phyloP scores from a whole-genome alignment of 2,797 vertebrate species.

The Botia kubotai region DNA sequence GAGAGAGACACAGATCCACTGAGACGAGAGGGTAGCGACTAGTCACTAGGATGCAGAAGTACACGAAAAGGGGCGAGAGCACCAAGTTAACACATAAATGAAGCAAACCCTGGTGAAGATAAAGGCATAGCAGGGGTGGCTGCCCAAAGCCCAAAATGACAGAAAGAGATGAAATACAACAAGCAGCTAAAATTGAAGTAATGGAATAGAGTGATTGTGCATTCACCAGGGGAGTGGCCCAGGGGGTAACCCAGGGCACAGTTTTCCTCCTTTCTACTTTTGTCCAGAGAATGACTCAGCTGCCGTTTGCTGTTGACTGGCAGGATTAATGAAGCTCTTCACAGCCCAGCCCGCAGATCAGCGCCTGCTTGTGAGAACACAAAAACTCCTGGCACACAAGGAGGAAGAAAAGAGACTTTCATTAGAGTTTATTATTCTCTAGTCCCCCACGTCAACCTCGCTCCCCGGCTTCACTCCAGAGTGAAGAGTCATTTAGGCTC shows the following conservation, averaged over 20 bases:
- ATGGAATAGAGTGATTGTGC: conserved; percentile 58
- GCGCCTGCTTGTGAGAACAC: conserved; percentile 68
- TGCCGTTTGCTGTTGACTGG: conserved; percentile 67
- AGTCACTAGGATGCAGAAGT: neutral
- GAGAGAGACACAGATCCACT: conserved; percentile 16
- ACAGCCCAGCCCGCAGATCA: conserved; percentile 61
- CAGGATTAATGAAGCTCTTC: conserved; percentile 68
- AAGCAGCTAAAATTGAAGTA: conserved; percentile 22
- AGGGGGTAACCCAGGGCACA: conserved; percentile 49
- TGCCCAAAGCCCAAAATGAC: neutral
- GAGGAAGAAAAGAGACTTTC: conserved; percentile 63
- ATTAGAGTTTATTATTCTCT: conserved; percentile 69
- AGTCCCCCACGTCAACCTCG: conserved; percentile 58
- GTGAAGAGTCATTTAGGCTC: conserved; percentile 63
- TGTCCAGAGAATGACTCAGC: conserved; percentile 58
- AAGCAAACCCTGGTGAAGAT: neutral
- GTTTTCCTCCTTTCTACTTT: conserved; percentile 49
- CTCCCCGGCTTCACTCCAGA: conserved; percentile 52
- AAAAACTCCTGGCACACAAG: conserved; percentile 59
- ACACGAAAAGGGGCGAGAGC: neutral
- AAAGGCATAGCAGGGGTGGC: neutral
- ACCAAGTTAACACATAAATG: neutral
- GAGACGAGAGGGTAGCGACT: conserved; percentile 31
- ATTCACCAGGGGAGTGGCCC: conserved; percentile 57
- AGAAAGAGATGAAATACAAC: conserved; percentile 2